Percentiles rank a stretch among this genome's conserved stretches.
Evolutionary conservation across 2,797 vertebrate species (phyloP).

Genomic region (Stomatorhinus walkeri): DNA sequence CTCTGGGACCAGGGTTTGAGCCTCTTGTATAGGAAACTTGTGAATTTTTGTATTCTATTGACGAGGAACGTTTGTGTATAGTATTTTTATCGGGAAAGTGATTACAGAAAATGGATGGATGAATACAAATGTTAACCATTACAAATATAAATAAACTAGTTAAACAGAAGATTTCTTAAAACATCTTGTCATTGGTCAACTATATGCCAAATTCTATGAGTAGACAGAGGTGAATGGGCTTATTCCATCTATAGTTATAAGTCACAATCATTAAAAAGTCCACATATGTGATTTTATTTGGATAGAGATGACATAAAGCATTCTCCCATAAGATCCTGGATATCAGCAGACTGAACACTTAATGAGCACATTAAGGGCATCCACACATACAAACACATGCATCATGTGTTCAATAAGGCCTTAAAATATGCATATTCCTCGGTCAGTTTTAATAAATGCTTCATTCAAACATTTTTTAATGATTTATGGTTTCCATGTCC

Average conservation of each 20-base stretch:
- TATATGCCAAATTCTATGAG: background rate
- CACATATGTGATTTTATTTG: background rate
- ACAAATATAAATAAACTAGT: background rate
- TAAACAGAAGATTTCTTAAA: background rate
- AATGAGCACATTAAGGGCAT: background rate
- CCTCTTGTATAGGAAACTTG: background rate
- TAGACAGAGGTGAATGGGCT: background rate
- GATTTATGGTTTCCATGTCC: background rate
- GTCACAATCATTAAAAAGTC: background rate
- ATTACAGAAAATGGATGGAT: background rate
- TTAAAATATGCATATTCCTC: background rate
- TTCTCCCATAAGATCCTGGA: background rate
- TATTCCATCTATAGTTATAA: background rate
- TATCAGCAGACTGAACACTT: background rate
- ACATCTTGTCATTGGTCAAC: background rate
- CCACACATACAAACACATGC: background rate
- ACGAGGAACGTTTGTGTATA: background rate
- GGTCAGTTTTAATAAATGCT: background rate
- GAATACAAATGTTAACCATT: background rate
- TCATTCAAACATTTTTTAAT: background rate
- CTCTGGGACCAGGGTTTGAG: background rate
- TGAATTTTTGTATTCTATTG: background rate
- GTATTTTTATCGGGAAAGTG: background rate
- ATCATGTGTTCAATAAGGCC: background rate
- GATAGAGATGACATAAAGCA: background rate